Percentiles rank a stretch among this genome's conserved stretches.
phyloP scores from a whole-genome alignment of 2,888 invertebrate genomes.

The Idaea dimidiata region DNA sequence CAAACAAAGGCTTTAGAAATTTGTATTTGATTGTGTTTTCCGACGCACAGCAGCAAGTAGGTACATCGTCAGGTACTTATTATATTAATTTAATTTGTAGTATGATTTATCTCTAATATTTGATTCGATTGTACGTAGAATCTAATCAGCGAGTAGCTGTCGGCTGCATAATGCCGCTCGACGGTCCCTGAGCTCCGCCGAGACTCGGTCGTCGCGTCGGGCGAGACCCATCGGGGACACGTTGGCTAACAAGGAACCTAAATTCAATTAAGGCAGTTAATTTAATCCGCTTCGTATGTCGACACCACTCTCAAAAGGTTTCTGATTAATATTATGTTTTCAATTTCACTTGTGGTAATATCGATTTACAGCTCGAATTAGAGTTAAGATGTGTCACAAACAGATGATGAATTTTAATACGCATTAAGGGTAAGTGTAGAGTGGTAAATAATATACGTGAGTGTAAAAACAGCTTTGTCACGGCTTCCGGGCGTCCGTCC shows the following conservation, averaged over 20 bases:
- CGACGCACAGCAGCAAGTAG: too few relatives aligned
- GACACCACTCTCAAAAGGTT: slow-evolving; percentile 57
- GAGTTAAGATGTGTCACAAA: neutral
- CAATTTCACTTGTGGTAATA: neutral
- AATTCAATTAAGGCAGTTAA: slow-evolving; percentile 81
- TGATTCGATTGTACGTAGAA: slow-evolving; percentile 41
- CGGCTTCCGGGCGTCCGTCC: slow-evolving; percentile 35
- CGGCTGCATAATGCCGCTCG: slow-evolving; percentile 35
- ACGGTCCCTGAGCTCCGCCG: slow-evolving; percentile 25
- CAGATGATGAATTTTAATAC: slow-evolving; percentile 2
- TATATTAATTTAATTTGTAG: too few relatives aligned
- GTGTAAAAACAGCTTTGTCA: slow-evolving; percentile 56
- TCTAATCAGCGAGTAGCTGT: slow-evolving; percentile 26
- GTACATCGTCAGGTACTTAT: too few relatives aligned
- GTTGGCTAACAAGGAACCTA: slow-evolving; percentile 74
- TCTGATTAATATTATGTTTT: slow-evolving; percentile 57
- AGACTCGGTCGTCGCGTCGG: too few relatives aligned
- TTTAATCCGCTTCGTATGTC: slow-evolving; percentile 76
- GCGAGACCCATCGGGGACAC: slow-evolving; percentile 52
- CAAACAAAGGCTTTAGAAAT: neutral
- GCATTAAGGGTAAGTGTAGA: slow-evolving; percentile 30
- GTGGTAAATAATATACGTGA: slow-evolving; percentile 37
- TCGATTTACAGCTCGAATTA: neutral
- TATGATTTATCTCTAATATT: slow-evolving; percentile 21
- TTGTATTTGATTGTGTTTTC: neutral